Evolutionary conservation across 1,140 invertebrate species (phyloP).

Genomic region (Cherax quadricarinatus): DNA sequence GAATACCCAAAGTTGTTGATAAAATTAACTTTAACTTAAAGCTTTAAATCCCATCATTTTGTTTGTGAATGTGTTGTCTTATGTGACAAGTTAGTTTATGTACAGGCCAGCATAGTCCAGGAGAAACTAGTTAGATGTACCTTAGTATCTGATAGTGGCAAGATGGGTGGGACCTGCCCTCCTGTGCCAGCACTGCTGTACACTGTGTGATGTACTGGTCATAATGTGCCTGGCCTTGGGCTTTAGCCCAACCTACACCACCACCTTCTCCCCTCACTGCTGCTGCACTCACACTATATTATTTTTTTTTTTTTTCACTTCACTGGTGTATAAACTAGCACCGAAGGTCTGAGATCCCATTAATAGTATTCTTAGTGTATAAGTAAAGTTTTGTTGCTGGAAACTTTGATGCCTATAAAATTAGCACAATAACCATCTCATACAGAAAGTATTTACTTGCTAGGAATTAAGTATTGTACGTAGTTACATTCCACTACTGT

Average conservation of each 20-base stretch:
- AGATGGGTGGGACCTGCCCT: constrained; percentile 64
- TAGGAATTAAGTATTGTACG: constrained; percentile 16
- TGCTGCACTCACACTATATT: constrained; percentile 57
- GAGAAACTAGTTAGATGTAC: constrained; percentile 68
- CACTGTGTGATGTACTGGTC: constrained; percentile 56
- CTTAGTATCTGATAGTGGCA: constrained; percentile 71
- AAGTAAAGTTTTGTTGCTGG: constrained; percentile 35
- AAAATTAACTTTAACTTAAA: neutral
- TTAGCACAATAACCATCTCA: neutral
- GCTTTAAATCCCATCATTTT: constrained; percentile 14
- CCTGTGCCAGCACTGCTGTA: constrained; percentile 58
- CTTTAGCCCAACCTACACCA: constrained; percentile 45
- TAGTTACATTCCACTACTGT: neutral
- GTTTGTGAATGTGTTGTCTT: constrained; percentile 28
- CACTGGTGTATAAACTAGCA: constrained; percentile 57
- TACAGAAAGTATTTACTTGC: neutral
- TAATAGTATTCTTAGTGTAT: constrained; percentile 42
- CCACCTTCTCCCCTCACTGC: constrained; percentile 63
- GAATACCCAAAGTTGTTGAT: neutral
- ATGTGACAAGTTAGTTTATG: constrained; percentile 37
- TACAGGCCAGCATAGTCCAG: constrained; percentile 67
- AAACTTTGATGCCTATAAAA: constrained; percentile 22
- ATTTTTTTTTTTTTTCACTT: constrained; percentile 18
- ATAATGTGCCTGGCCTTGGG: constrained; percentile 48
- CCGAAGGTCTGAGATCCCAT: constrained; percentile 39